A percentile compares a stretch with the other conserved stretches of the same genome.
phyloP scores from a whole-genome alignment of 2,113 vertebrate genomes.

The Albula goreensis region DNA sequence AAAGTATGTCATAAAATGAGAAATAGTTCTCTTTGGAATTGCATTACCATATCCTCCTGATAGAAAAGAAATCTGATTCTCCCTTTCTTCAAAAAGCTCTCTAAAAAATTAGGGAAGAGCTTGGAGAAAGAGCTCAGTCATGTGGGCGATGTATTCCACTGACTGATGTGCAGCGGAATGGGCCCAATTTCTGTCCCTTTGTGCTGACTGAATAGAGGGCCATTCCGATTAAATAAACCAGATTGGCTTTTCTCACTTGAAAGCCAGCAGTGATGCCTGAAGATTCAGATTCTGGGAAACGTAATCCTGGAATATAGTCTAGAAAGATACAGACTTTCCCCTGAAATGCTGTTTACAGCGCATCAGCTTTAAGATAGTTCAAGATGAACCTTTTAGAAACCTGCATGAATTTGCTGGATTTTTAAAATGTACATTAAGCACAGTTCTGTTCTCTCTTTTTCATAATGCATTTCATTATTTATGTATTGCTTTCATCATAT shows the following conservation, averaged over 20 bases:
- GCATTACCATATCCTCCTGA: constrained; percentile 28
- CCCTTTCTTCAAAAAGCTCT: constrained; percentile 33
- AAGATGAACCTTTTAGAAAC: too few species aligned
- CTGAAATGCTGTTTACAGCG: too few species aligned
- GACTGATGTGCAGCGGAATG: background rate
- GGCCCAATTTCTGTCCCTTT: background rate
- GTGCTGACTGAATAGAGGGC: background rate
- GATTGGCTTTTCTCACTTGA: background rate
- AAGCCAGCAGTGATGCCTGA: background rate
- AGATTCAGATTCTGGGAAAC: background rate
- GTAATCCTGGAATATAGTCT: background rate
- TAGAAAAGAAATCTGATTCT: constrained; percentile 34
- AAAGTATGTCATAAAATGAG: background rate
- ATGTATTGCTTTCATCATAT: background rate
- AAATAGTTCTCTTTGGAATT: background rate
- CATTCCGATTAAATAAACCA: background rate
- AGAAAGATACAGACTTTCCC: background rate
- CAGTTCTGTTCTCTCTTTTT: background rate
- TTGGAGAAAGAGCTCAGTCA: background rate
- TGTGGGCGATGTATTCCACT: background rate
- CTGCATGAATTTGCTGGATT: background rate
- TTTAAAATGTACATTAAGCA: background rate
- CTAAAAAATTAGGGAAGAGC: background rate
- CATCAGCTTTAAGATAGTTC: too few species aligned
- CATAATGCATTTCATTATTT: background rate